phyloP scores from a whole-genome alignment of 1,140 invertebrate genomes.

The Chrysopa pallens region DNA sequence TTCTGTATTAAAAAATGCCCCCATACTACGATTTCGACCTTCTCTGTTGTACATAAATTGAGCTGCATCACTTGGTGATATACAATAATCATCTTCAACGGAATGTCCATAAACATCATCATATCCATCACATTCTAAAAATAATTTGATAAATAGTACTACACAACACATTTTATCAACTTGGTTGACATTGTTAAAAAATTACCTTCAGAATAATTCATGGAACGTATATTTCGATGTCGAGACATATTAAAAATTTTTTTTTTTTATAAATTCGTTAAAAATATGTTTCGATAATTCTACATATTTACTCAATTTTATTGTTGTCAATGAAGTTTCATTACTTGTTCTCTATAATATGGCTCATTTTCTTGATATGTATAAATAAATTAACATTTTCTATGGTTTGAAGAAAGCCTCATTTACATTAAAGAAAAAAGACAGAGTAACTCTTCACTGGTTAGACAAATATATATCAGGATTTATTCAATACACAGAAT shows the following conservation, averaged over 20 bases:
- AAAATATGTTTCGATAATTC: too few relatives aligned
- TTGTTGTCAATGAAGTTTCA: too few relatives aligned
- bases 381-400: too few relatives aligned
- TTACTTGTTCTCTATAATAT: too few relatives aligned
- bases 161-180: conserved; percentile 4
- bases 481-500: too few relatives aligned
- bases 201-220: conserved; percentile 52
- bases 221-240: conserved; percentile 54
- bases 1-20: conserved; percentile 46
- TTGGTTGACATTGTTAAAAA: conserved; percentile 3
- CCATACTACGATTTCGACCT: conserved; percentile 41
- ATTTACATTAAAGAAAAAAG: too few relatives aligned
- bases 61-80: conserved; percentile 70
- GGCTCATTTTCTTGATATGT: too few relatives aligned
- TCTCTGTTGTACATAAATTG: conserved; percentile 76
- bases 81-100: conserved; percentile 73
- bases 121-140: conserved; percentile 70
- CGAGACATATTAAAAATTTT: conserved; percentile 41
- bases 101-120: conserved; percentile 87
- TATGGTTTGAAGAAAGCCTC: too few relatives aligned
- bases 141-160: conserved; percentile 3
- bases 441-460: too few relatives aligned
- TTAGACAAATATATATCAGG: too few relatives aligned
- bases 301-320: too few relatives aligned
- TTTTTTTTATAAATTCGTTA: background rate